A percentile compares a stretch with the other conserved stretches of the same genome.
phyloP scores from a whole-genome alignment of 2,888 invertebrate species.

The Brachylomia viminalis region DNA sequence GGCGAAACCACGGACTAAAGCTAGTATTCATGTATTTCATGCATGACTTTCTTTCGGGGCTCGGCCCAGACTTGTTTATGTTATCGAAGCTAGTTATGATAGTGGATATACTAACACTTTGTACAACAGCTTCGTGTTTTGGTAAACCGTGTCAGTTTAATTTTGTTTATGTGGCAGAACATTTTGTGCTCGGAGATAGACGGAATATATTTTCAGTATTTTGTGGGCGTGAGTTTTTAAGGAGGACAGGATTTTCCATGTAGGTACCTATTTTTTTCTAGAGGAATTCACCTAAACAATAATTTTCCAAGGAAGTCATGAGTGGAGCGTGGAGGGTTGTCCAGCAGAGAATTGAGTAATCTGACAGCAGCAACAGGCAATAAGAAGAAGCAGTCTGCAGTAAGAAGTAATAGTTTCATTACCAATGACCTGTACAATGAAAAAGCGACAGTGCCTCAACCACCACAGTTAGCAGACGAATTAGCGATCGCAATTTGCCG shows the following conservation, averaged over 20 bases:
- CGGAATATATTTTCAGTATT: neutral
- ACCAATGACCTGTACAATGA: too few species aligned
- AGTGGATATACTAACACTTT: slow-evolving; percentile 18
- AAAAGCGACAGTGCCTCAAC: too few species aligned
- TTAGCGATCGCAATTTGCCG: too few species aligned
- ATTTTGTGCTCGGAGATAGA: neutral
- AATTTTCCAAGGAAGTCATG: too few species aligned
- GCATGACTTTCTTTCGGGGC: neutral
- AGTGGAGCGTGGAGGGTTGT: too few species aligned
- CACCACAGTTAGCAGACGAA: too few species aligned
- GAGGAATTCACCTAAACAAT: too few species aligned
- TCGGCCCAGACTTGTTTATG: slow-evolving; percentile 1
- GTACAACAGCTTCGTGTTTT: slow-evolving; percentile 10
- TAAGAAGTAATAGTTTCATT: too few species aligned
- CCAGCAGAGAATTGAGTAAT: too few species aligned
- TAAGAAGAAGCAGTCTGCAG: too few species aligned
- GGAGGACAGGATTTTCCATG: neutral
- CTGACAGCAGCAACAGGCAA: too few species aligned
- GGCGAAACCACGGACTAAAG: neutral
- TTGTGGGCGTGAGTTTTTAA: neutral
- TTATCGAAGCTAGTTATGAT: slow-evolving; percentile 40
- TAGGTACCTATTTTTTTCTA: too few species aligned
- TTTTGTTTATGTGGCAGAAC: slow-evolving; percentile 10
- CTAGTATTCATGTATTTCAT: neutral
- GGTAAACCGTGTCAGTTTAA: neutral